Evolutionary conservation across 2,888 invertebrate species (phyloP).

Genomic region (Drosophila antonietae): DNA sequence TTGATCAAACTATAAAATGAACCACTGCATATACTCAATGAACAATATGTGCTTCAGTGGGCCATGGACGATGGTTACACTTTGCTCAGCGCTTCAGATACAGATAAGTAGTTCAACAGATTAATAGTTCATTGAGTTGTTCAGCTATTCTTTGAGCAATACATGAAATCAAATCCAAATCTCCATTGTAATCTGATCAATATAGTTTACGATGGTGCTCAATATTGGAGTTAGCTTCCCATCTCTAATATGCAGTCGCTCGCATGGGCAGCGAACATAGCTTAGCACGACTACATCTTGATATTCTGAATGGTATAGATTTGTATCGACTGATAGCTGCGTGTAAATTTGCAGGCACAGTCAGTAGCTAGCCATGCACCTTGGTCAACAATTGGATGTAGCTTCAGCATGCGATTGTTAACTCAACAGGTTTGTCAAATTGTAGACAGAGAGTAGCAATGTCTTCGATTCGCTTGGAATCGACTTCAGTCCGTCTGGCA

Average conservation of each 20-base stretch:
- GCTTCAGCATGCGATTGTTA: conserved; percentile 46
- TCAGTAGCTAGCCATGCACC: conserved; percentile 32
- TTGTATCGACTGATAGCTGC: conserved; percentile 74
- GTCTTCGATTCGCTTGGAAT: conserved; percentile 34
- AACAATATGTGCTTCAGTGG: not conserved
- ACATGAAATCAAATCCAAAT: not conserved
- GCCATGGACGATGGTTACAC: not conserved
- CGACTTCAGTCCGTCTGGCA: conserved; percentile 42
- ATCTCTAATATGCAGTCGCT: conserved; percentile 2
- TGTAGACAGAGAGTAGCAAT: conserved; percentile 53
- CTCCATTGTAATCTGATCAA: not conserved
- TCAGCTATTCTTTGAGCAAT: not conserved
- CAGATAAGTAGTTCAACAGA: not conserved
- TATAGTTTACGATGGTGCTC: not conserved
- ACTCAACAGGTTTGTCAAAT: conserved; percentile 72
- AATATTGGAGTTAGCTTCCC: not conserved
- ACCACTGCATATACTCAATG: not conserved
- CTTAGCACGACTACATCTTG: conserved; percentile 69
- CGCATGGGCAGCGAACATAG: conserved; percentile 4
- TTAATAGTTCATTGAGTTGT: not conserved
- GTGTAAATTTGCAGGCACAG: conserved; percentile 47
- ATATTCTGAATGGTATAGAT: conserved; percentile 70
- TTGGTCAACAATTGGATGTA: conserved; percentile 43
- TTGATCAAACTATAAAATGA: not conserved
- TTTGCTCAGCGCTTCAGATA: not conserved